Base-by-base conservation (phyloP, 2,888 invertebrate genomes). In the Syrphus vitripennis region DNA sequence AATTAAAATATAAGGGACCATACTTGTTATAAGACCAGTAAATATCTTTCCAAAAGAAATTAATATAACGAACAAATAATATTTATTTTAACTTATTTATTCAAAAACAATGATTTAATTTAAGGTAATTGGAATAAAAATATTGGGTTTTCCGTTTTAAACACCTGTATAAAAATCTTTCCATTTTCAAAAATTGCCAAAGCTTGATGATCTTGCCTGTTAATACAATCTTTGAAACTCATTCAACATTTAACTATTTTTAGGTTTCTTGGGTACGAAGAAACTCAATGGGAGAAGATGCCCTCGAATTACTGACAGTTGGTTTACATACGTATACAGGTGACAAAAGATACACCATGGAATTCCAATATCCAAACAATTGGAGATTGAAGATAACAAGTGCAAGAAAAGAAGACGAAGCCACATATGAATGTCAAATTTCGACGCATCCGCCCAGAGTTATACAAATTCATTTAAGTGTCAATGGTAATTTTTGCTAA, bases 191-290 rank as follows among this genome's bases (percentile, higher is more conserved):
- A n/a, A n/a, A n/a, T n/a, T n/a, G n/a, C n/a, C n/a, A n/a, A n/a
- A n/a, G n/a, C n/a, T n/a, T n/a, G n/a, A n/a, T n/a, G n/a, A n/a
- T n/a, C n/a, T n/a, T n/a, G n/a, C n/a, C n/a, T n/a, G n/a, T n/a
- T n/a, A n/a, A n/a, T n/a, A n/a, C n/a, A n/a, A n/a, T n/a, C n/a
- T n/a, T n/a, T n/a, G n/a, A n/a, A n/a, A n/a, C n/a, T n/a, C n/a
- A n/a, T n/a, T n/a, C n/a, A n/a, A n/a, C n/a, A n/a, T n/a, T 63
- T 48, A 1, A 48, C 12, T 92, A 57, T 6, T 21, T 14, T 12
- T 24, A 96, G 95, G 95, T 96, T 79, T 95, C 95, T 26, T 96
- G 96, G 96, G 93, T 95, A 75, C 93, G 95, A 37, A 93, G 94
- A 88, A 94, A 94, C 79, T 93, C 94, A 21, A 91, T 89, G 71